Evolutionary conservation across 2,797 vertebrate genomes (phyloP), one percentile per base, ranked within the genome.

Genomic region (Sciaenops ocellatus): DNA sequence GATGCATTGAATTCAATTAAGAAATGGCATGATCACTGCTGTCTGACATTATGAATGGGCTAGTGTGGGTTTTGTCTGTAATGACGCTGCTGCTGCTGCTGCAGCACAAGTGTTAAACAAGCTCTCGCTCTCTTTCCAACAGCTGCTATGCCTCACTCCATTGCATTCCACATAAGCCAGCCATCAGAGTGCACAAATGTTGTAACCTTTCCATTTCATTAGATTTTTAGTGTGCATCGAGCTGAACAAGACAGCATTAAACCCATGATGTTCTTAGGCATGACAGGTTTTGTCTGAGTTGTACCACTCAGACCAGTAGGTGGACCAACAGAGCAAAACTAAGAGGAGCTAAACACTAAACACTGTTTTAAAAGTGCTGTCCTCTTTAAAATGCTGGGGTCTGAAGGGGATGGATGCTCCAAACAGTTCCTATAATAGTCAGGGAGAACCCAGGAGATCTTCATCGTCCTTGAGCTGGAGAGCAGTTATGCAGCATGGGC

Each of bases 101-200:
- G 61, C 51, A 57, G 65, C 65, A 52, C 55, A 63, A 75, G 68
- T 69, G 72, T 76, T 73, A 59, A 70, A 22, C 54, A 34, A 22
- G 4, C 42, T 24, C 62, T 11, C 48, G 51, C 30, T 57, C 24
- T 44, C 26, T 62, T 44, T 71, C 65, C 44, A 70, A 71, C 84
- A 83, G 84, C 85, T 81, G 81, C 71, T 55, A 12, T 68, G 54
- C 55, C 60, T 81, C 56, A 47, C 54, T 74, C 44, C 46, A 24
- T 48, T 34, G 20, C 65, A 54, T 75, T 78, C 69, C 44, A 17
- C 56, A 22, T 71, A 62, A 71, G 51, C 56, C 26, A n/a, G 9
- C 44, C 18, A 15, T 34, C 60, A 60, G 73, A 63, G 56, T 30
- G 52, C 54, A 65, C 81, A 78, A 55, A 64, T 65, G 30, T 30